Conservation (phyloP, 2,888 invertebrate species). For the Clivina fossor region DNA sequence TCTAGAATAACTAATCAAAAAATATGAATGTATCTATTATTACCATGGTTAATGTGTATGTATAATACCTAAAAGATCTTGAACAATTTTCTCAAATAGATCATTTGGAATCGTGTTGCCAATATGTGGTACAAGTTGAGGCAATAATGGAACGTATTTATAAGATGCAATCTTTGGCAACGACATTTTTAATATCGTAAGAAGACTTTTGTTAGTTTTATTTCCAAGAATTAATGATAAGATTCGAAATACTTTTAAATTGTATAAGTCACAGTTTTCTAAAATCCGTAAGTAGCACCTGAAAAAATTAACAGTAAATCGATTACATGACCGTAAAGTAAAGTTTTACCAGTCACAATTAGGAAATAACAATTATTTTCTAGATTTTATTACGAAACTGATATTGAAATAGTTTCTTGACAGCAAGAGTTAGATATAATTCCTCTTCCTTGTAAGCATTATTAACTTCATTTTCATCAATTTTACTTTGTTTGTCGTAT, state of each 20-base stretch:
- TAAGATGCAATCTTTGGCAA: slow-evolving; percentile 69
- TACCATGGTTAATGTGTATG: no score
- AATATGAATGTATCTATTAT: no score
- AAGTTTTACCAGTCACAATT: no score
- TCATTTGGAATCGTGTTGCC: slow-evolving; percentile 56
- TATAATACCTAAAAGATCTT: slow-evolving; percentile 62
- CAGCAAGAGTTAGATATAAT: slow-evolving; percentile 69
- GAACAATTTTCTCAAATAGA: slow-evolving; percentile 60
- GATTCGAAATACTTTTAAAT: slow-evolving; percentile 76
- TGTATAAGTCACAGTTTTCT: slow-evolving; percentile 62
- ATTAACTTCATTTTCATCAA: slow-evolving; percentile 71
- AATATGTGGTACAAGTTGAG: slow-evolving; percentile 83
- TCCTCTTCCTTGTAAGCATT: slow-evolving; percentile 64
- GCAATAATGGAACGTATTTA: slow-evolving; percentile 84
- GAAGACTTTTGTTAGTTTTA: slow-evolving; percentile 55
- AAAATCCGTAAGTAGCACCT: slow-evolving; percentile 69
- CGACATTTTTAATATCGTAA: slow-evolving; percentile 51
- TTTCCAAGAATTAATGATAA: slow-evolving; percentile 87
- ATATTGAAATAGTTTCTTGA: no score
- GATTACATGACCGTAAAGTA: no score
- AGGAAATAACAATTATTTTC: no score
- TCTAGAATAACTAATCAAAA: no score
- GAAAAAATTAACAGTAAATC: no score
- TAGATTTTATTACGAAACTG: no score
- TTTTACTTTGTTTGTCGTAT: slow-evolving; percentile 62